Conservation (phyloP, 2,797 vertebrate species). For the Eurystomus glaucurus region DNA sequence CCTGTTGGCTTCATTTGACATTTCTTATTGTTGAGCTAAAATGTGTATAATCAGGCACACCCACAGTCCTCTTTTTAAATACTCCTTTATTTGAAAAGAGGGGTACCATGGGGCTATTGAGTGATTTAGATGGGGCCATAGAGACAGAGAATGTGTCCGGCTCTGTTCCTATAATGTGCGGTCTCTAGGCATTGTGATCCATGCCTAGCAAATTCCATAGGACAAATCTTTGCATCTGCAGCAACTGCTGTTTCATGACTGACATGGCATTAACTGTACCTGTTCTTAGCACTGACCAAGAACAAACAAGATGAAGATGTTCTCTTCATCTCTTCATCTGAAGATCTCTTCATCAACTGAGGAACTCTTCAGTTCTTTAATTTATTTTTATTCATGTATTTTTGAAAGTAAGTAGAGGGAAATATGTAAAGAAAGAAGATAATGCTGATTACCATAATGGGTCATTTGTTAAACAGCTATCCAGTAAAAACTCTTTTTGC, state of each 20-base stretch:
- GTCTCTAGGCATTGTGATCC: background rate
- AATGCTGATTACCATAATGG: background rate
- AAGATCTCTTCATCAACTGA: too few species aligned
- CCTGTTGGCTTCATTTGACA: background rate
- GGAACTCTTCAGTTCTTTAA: background rate
- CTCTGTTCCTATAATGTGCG: background rate
- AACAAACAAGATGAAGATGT: background rate
- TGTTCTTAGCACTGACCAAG: background rate
- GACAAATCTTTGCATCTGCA: slow-evolving; percentile 21
- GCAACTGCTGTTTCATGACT: background rate
- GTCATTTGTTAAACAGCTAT: background rate
- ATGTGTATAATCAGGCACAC: background rate
- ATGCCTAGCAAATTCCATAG: slow-evolving; percentile 4
- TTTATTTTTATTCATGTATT: background rate
- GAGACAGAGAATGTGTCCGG: background rate
- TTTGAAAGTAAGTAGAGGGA: background rate
- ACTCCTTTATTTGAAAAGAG: background rate
- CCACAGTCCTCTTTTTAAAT: background rate
- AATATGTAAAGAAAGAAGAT: background rate
- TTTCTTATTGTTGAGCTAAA: background rate
- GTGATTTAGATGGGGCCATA: background rate
- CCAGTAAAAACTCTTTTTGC: background rate
- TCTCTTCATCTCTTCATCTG: too few species aligned
- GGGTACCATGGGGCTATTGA: background rate
- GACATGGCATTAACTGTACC: background rate